A percentile compares a stretch with the other conserved stretches of the same genome.
phyloP scores from a whole-genome alignment of 2,113 vertebrate species.

The Equus przewalskii region DNA sequence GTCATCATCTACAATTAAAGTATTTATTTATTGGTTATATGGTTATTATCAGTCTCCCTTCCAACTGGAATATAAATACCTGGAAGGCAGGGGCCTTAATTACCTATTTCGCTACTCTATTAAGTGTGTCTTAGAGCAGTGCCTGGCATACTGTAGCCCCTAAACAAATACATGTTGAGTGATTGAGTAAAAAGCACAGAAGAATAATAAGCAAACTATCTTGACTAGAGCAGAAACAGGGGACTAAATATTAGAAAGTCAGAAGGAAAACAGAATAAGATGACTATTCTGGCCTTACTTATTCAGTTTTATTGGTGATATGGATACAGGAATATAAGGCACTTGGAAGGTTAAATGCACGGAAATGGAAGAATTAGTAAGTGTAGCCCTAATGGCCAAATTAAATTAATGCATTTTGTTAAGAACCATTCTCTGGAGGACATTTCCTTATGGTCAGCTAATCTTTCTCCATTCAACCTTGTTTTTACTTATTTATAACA shows the following conservation, averaged over 20 bases:
- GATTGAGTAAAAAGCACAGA: not conserved
- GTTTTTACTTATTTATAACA: slow-evolving; percentile 50
- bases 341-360: slow-evolving; percentile 39
- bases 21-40: not conserved
- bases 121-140: slow-evolving; percentile 7
- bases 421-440: slow-evolving; percentile 23
- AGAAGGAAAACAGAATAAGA: not conserved
- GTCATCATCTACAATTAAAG: slow-evolving; percentile 1
- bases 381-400: not conserved
- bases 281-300: not conserved
- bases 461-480: not conserved
- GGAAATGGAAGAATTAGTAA: slow-evolving; percentile 16
- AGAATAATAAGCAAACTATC: not conserved
- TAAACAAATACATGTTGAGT: slow-evolving; percentile 31
- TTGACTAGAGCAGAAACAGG: not conserved
- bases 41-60: not conserved
- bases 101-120: not conserved
- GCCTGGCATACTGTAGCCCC: not conserved
- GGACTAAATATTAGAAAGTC: slow-evolving; percentile 9
- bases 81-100: not conserved
- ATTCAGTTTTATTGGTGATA: slow-evolving; percentile 39
- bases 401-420: slow-evolving; percentile 50
- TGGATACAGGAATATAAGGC: not conserved
- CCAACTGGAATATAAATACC: slow-evolving; percentile 37
- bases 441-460: slow-evolving; percentile 4